A percentile compares a stretch with the other conserved stretches of the same genome.
These are phyloP conservation scores for Diabrotica undecimpunctata DNA, from an alignment of 1,140 invertebrate genomes.

Conservation along the genomic window DNA sequence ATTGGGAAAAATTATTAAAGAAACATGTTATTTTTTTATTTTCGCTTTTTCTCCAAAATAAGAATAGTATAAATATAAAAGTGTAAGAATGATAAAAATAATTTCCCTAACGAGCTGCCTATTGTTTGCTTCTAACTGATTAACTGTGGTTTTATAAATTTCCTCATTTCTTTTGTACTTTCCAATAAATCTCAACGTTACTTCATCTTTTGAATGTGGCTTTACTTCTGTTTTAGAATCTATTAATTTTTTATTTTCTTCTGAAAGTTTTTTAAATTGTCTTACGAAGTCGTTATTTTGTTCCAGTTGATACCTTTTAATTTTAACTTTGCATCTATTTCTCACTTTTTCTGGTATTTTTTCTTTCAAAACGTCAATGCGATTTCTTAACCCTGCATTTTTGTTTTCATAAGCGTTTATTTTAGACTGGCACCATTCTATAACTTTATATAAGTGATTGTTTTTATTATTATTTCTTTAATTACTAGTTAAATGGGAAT, in stretches of 20 bases:
- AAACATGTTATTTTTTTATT: no score
- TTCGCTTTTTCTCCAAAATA: no score
- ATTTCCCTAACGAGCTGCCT: slow-evolving; percentile 26
- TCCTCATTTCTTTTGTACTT: slow-evolving; percentile 31
- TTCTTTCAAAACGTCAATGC: slow-evolving; percentile 12
- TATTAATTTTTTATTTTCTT: slow-evolving; percentile 30
- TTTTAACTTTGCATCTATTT: slow-evolving; percentile 20
- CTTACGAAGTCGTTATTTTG: slow-evolving; percentile 23
- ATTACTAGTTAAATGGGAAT: no score
- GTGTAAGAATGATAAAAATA: no score
- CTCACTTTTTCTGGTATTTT: slow-evolving; percentile 22
- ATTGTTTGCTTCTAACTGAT: slow-evolving; percentile 30
- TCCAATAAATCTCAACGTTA: slow-evolving; percentile 24
- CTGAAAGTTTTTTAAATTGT: slow-evolving; percentile 25
- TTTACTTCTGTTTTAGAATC: slow-evolving; percentile 15
- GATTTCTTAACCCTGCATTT: slow-evolving; percentile 23
- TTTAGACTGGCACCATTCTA: slow-evolving; percentile 22
- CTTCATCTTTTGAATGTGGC: slow-evolving; percentile 20
- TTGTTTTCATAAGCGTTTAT: slow-evolving; percentile 21
- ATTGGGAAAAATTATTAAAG: no score
- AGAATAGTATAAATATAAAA: no score
- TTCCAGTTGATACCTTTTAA: slow-evolving; percentile 23
- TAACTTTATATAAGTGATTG: slow-evolving; percentile 10
- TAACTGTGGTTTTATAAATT: slow-evolving; percentile 29
- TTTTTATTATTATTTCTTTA: not conserved